phyloP scores from a whole-genome alignment of 2,113 vertebrate species.

The Ahaetulla prasina region DNA sequence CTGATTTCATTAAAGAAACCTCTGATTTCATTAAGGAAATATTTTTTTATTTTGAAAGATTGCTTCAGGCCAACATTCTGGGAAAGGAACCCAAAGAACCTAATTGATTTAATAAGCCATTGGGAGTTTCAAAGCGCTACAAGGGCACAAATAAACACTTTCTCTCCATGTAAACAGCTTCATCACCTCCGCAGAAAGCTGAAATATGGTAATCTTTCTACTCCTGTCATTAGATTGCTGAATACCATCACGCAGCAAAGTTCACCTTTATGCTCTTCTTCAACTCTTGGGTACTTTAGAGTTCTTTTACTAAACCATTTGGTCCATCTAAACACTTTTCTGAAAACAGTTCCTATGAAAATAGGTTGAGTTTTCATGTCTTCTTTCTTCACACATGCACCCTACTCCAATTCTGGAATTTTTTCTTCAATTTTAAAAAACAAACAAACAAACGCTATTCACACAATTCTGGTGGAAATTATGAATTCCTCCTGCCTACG shows the following conservation, averaged over 20 bases:
- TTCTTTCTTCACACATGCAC: not conserved
- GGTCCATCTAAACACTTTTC: not conserved
- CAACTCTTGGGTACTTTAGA: not conserved
- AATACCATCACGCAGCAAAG: not conserved
- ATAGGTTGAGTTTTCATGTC: not conserved
- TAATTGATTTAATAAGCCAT: not conserved
- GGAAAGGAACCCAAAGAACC: not conserved
- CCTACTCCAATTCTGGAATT: not conserved
- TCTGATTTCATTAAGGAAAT: not conserved
- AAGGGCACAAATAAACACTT: not conserved
- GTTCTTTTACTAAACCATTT: not conserved
- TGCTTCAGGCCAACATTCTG: not conserved
- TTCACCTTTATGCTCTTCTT: not conserved
- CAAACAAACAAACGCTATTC: not conserved
- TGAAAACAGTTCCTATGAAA: not conserved
- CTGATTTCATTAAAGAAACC: not conserved
- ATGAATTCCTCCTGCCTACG: not conserved
- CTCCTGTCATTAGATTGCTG: not conserved
- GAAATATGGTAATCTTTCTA: not conserved
- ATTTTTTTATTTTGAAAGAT: not conserved
- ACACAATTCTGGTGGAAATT: not conserved
- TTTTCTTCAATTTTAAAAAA: not conserved
- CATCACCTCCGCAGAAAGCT: not conserved
- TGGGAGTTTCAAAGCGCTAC: not conserved
- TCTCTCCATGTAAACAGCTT: not conserved